These are phyloP conservation scores for Rhagonycha lutea DNA, from an alignment of 2,888 invertebrate genomes.

Conservation along the genomic window DNA sequence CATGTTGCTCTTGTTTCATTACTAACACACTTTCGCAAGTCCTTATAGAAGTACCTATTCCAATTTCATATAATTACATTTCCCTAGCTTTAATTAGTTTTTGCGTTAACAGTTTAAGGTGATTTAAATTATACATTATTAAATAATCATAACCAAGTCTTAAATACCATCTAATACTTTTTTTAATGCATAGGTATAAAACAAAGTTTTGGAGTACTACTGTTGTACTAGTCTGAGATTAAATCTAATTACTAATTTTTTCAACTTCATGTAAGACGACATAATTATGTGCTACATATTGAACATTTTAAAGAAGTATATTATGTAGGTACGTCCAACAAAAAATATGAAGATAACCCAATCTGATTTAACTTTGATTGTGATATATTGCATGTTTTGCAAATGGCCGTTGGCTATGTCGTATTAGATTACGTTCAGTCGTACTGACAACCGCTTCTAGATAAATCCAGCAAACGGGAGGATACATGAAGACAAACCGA, in stretches of 20 bases:
- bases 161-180: not conserved
- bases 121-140: not conserved
- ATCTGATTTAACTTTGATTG: conserved; percentile 27
- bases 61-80: not conserved
- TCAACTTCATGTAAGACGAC: not conserved
- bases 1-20: conserved; percentile 9
- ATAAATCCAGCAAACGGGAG: conserved; percentile 21
- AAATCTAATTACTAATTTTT: too few species aligned
- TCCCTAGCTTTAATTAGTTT: not conserved
- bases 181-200: too few species aligned
- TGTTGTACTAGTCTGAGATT: too few species aligned
- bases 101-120: not conserved
- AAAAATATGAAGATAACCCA: conserved; percentile 9
- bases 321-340: not conserved
- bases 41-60: not conserved
- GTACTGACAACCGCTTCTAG: conserved; percentile 21
- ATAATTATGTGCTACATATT: too few species aligned
- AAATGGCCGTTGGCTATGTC: conserved; percentile 44
- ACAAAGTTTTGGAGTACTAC: not conserved
- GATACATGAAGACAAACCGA: conserved; percentile 34
- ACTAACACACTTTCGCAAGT: not conserved
- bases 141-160: not conserved
- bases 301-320: not conserved
- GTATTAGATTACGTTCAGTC: conserved; percentile 44
- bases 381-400: conserved; percentile 38